Percentiles rank a stretch among this genome's conserved stretches.
Conservation (phyloP, 2,113 vertebrate genomes). For the Emydocephalus ijimae region DNA sequence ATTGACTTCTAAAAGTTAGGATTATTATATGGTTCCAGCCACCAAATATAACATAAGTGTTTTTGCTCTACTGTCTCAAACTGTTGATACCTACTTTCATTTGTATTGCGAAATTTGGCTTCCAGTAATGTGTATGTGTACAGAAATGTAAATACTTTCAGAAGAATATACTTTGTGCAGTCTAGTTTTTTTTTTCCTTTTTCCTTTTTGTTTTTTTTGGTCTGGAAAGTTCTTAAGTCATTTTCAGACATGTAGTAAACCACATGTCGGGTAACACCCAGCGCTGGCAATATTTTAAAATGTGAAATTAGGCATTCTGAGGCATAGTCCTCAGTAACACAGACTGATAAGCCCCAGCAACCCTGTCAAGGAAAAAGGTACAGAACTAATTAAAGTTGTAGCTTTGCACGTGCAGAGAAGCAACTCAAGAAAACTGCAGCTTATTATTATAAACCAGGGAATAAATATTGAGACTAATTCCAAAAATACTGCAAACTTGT, state of each 20-base stretch:
- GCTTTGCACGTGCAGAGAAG: neutral
- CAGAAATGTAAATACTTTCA: slow-evolving; percentile 64
- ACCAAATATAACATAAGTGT: slow-evolving; percentile 33
- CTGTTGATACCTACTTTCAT: slow-evolving; percentile 59
- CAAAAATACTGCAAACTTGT: accelerated
- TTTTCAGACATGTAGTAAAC: slow-evolving; percentile 25
- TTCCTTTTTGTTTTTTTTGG: neutral
- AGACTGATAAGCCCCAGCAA: neutral
- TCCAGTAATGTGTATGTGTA: slow-evolving; percentile 60
- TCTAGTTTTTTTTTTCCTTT: slow-evolving; percentile 43
- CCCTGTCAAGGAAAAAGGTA: neutral
- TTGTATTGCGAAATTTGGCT: slow-evolving; percentile 54
- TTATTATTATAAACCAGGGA: accelerated
- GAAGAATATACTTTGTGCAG: slow-evolving; percentile 61
- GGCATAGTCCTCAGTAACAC: slow-evolving; percentile 7
- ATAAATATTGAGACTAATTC: neutral
- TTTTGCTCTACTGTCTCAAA: slow-evolving; percentile 38
- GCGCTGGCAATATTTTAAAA: neutral
- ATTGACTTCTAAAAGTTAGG: slow-evolving; percentile 8
- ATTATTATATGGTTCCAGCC: slow-evolving; percentile 35
- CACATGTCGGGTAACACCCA: neutral
- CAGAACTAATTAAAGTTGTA: neutral
- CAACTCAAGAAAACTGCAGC: neutral
- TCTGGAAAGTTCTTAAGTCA: slow-evolving; percentile 41
- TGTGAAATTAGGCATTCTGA: neutral